A percentile compares a stretch with the other conserved stretches of the same genome.
Conservation (phyloP, 2,113 vertebrate genomes). For the Orcinus orca region DNA sequence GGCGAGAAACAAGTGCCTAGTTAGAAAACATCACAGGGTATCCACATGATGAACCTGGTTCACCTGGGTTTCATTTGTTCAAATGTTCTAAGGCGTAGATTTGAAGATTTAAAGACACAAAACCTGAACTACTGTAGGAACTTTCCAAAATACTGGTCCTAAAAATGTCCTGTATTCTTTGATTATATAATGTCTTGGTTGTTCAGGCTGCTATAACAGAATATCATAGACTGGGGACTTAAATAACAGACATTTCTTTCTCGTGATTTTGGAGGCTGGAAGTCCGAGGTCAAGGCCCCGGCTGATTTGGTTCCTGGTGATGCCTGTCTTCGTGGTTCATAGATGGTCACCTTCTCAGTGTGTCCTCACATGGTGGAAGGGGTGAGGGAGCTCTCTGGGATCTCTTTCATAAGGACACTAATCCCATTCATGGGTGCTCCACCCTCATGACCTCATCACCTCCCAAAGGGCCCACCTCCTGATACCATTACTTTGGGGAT, state of each 20-base stretch:
- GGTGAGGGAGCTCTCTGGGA: background rate
- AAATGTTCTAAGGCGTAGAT: background rate
- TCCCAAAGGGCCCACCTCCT: background rate
- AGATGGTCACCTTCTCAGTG: background rate
- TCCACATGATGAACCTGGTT: fast-evolving
- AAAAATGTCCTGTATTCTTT: background rate
- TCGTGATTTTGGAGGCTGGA: background rate
- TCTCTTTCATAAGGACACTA: background rate
- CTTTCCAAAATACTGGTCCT: too few species aligned
- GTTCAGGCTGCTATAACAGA: background rate
- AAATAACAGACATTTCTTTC: background rate
- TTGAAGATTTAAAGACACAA: background rate
- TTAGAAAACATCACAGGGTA: background rate
- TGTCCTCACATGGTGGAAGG: background rate
- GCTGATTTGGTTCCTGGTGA: background rate
- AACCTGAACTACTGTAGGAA: background rate
- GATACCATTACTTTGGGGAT: fast-evolving
- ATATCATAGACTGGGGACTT: background rate
- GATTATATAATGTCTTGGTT: too few species aligned
- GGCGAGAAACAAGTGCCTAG: background rate
- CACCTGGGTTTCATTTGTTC: background rate
- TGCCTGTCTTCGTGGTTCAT: fast-evolving
- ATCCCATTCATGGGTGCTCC: background rate
- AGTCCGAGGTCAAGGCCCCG: background rate
- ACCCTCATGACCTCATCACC: background rate